phyloP scores from a whole-genome alignment of 1,140 invertebrate genomes.

The Calycopis cecrops region DNA sequence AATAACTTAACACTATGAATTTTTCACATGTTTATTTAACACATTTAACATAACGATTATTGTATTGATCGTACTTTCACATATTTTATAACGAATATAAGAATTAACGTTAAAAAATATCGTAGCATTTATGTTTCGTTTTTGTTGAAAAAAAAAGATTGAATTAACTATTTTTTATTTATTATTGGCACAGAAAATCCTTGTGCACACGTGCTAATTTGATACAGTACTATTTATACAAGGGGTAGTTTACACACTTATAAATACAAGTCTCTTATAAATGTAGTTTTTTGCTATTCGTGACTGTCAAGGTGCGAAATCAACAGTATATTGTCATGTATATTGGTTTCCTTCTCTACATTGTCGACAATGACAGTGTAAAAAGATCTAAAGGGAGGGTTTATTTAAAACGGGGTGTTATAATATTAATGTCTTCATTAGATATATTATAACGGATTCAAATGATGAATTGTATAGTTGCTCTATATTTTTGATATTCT shows the following conservation, averaged over 20 bases:
- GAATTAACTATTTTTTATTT: background rate
- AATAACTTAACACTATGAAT: background rate
- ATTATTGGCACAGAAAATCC: background rate
- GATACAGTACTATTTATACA: constrained; percentile 24
- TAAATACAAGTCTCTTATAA: constrained; percentile 22
- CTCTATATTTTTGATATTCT: too few relatives aligned
- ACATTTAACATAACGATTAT: background rate
- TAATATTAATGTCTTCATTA: too few relatives aligned
- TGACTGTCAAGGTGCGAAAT: constrained; percentile 39
- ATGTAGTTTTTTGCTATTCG: constrained; percentile 39
- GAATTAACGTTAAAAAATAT: too few relatives aligned
- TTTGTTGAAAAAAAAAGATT: too few relatives aligned
- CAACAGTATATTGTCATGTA: constrained; percentile 28
- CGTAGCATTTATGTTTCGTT: too few relatives aligned
- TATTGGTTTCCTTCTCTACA: constrained; percentile 21
- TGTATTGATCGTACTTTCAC: too few relatives aligned
- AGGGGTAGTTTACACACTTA: constrained; percentile 40
- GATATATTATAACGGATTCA: too few relatives aligned
- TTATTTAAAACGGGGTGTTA: too few relatives aligned
- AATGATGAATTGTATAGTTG: too few relatives aligned
- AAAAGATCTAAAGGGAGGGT: background rate
- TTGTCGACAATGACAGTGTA: background rate
- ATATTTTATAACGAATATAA: too few relatives aligned
- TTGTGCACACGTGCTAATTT: constrained; percentile 14
- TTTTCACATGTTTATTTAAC: constrained; percentile 6